phyloP scores from a whole-genome alignment of 2,113 vertebrate genomes.

The Oncorhynchus keta region DNA sequence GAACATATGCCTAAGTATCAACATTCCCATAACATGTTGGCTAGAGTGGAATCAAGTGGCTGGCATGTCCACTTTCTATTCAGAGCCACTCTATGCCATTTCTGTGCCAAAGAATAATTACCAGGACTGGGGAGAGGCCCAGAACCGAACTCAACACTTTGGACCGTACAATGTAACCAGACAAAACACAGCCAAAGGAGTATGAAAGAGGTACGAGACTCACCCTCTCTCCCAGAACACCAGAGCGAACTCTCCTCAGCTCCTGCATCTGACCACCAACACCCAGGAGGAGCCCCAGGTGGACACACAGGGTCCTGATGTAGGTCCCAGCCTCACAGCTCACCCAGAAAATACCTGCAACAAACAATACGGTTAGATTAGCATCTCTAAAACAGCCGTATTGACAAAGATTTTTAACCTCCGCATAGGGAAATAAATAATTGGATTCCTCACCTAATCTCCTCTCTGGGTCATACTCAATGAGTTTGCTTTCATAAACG shows the following conservation, averaged over 20 bases:
- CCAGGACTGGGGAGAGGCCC: conserved; percentile 77
- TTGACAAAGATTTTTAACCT: no score
- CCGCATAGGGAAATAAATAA: neutral
- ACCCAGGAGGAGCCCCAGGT: conserved; percentile 89
- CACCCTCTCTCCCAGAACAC: conserved; percentile 92
- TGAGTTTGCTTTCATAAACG: conserved; percentile 94
- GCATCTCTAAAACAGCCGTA: neutral
- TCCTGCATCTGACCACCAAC: conserved; percentile 98
- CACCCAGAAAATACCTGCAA: conserved; percentile 94
- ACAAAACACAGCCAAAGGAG: neutral
- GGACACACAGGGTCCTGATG: conserved; percentile 92
- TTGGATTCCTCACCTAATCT: conserved; percentile 79
- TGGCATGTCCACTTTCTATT: neutral
- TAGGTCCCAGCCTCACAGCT: conserved; percentile 97
- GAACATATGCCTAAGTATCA: neutral
- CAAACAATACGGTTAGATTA: neutral
- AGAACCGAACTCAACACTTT: conserved; percentile 93
- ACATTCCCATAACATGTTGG: conserved; percentile 28
- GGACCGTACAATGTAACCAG: conserved; percentile 40
- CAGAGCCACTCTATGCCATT: conserved; percentile 51
- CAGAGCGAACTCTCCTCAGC: conserved; percentile 89
- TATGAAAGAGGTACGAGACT: neutral
- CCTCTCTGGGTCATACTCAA: conserved; percentile 90
- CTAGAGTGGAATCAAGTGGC: neutral
- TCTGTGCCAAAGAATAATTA: conserved; percentile 91